Percentiles rank a stretch among this genome's conserved stretches.
These are phyloP conservation scores for Lasiommata megera DNA, from an alignment of 2,888 invertebrate species.

Conservation along the genomic window DNA sequence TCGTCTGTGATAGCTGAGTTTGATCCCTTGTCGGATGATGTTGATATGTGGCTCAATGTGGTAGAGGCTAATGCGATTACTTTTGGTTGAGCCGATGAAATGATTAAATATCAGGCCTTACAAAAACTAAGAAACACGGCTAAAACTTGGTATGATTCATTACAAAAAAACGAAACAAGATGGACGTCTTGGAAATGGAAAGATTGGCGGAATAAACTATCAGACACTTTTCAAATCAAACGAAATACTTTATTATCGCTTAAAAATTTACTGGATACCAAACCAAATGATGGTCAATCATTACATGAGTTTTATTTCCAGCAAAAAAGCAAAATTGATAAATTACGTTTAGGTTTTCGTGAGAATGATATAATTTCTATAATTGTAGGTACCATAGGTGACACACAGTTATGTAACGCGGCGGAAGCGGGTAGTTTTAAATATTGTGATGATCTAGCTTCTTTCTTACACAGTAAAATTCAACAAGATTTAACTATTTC, in stretches of 20 bases:
- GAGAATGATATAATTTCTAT: conserved; percentile 35
- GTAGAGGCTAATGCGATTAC: not conserved
- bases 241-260: conserved; percentile 25
- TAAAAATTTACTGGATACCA: conserved; percentile 10
- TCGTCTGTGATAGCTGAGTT: conserved; percentile 25
- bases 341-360: conserved; percentile 30
- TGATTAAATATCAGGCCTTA: conserved; percentile 32
- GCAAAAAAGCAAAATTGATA: conserved; percentile 33
- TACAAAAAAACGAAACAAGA: not conserved
- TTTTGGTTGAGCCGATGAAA: conserved; percentile 19
- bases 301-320: conserved; percentile 37
- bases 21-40: not conserved
- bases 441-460: not conserved
- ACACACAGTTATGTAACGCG: not conserved
- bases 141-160: conserved; percentile 29
- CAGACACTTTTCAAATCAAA: conserved; percentile 32
- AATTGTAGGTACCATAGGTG: conserved; percentile 35
- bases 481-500: not conserved
- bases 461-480: not conserved
- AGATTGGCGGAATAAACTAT: conserved; percentile 34
- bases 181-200: conserved; percentile 38
- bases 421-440: not conserved
- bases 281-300: conserved; percentile 27
- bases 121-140: conserved; percentile 36
- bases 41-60: conserved; percentile 5